Percentiles rank a stretch among this genome's conserved stretches.
These are phyloP conservation scores for Dufourea novaeangliae DNA, from an alignment of 1,140 invertebrate species.

Conservation along the genomic window DNA sequence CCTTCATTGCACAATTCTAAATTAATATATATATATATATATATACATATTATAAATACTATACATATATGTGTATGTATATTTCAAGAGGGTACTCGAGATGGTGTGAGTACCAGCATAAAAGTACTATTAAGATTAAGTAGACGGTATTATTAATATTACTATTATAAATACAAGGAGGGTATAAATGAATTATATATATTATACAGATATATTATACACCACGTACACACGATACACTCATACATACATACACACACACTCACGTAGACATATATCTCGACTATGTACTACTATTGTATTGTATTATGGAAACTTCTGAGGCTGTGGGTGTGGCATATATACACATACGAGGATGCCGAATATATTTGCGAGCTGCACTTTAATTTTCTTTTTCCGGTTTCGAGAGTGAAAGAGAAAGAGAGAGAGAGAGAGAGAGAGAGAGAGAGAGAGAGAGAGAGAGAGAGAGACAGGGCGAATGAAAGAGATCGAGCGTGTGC, in stretches of 20 bases:
- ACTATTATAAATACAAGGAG: slow-evolving; percentile 53
- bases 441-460: slow-evolving; percentile 12
- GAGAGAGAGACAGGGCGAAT: slow-evolving; percentile 25
- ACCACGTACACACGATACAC: slow-evolving; percentile 3
- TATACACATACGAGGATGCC: slow-evolving; percentile 61
- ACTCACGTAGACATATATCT: slow-evolving; percentile 14
- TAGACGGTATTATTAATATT: slow-evolving; percentile 43
- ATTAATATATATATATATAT: slow-evolving; percentile 61
- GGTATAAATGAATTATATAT: slow-evolving; percentile 43
- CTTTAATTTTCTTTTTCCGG: slow-evolving; percentile 8
- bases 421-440: not conserved
- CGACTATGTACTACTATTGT: slow-evolving; percentile 29
- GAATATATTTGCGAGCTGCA: slow-evolving; percentile 58
- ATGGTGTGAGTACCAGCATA: not conserved
- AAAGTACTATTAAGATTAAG: slow-evolving; percentile 53
- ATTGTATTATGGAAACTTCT: slow-evolving; percentile 65
- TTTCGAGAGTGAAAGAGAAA: slow-evolving; percentile 37
- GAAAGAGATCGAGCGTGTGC: not conserved
- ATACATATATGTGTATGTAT: slow-evolving; percentile 44
- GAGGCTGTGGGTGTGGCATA: slow-evolving; percentile 75
- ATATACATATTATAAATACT: slow-evolving; percentile 50
- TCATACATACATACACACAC: slow-evolving; percentile 3
- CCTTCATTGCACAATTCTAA: slow-evolving; percentile 75
- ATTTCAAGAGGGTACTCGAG: slow-evolving; percentile 51
- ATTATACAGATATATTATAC: slow-evolving; percentile 46